Conservation (phyloP, 2,797 vertebrate species). For the Hafferia zeledoni region DNA sequence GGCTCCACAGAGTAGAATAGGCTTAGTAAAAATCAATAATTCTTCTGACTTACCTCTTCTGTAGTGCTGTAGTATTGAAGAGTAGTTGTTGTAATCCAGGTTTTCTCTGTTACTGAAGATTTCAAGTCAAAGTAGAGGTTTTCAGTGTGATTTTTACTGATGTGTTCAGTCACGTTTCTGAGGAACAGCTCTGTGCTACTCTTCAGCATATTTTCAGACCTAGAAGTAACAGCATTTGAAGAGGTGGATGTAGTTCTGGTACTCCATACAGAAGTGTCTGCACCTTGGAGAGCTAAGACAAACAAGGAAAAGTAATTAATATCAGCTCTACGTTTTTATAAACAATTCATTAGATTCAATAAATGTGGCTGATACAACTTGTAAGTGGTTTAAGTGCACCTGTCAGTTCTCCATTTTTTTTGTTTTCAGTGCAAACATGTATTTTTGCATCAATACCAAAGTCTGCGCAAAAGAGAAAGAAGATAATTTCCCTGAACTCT, state of each 20-base stretch:
- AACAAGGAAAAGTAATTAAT: slow-evolving; percentile 48
- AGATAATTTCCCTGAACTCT: neutral
- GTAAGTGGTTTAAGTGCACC: neutral
- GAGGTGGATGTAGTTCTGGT: slow-evolving; percentile 29
- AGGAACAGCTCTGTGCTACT: slow-evolving; percentile 63
- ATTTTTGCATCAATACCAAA: neutral
- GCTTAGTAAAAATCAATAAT: slow-evolving; percentile 33
- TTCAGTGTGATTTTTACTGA: slow-evolving; percentile 38
- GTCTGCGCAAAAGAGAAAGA: neutral
- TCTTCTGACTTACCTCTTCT: slow-evolving; percentile 72
- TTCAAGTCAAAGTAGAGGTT: slow-evolving; percentile 7
- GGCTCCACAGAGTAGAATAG: slow-evolving; percentile 51
- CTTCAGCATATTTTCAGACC: slow-evolving; percentile 3
- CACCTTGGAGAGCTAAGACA: slow-evolving; percentile 60
- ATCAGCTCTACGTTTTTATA: neutral
- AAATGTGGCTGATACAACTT: neutral
- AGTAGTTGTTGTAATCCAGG: slow-evolving; percentile 45
- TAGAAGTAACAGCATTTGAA: slow-evolving; percentile 18
- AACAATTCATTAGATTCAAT: neutral
- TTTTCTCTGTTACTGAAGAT: slow-evolving; percentile 48
- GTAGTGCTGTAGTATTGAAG: slow-evolving; percentile 56
- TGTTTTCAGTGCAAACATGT: neutral
- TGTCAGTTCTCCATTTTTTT: neutral
- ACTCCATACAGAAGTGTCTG: slow-evolving; percentile 46
- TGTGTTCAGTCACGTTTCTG: slow-evolving; percentile 28